phyloP scores from a whole-genome alignment of 2,797 vertebrate species.

The Liparis tanakae region DNA sequence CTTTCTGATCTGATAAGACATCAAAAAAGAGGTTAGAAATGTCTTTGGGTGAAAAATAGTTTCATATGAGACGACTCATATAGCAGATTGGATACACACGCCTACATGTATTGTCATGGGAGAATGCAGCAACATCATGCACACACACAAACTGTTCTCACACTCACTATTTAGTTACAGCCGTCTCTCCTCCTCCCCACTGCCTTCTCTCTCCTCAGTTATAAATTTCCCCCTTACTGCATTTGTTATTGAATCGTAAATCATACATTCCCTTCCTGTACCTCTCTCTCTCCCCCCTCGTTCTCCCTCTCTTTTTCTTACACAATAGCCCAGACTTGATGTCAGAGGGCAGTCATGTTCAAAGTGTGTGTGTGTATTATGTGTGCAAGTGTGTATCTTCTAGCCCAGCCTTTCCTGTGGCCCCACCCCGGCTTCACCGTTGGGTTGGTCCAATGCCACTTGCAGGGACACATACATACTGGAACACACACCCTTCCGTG shows the following conservation, averaged over 20 bases:
- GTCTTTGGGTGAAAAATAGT: background rate
- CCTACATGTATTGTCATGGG: constrained; percentile 8
- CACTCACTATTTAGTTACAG: constrained; percentile 15
- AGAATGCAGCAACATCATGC: background rate
- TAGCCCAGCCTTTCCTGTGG: constrained; percentile 74
- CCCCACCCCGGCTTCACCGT: constrained; percentile 47
- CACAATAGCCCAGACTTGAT: constrained; percentile 62
- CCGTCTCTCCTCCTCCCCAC: background rate
- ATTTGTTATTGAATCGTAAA: constrained; percentile 63
- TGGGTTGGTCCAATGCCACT: constrained; percentile 35
- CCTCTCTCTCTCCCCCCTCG: constrained; percentile 10
- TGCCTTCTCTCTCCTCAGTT: constrained; percentile 5
- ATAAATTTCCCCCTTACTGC: constrained; percentile 40
- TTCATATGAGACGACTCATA: background rate
- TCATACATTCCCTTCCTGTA: constrained; percentile 62
- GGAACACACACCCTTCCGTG: constrained; percentile 43
- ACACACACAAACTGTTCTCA: constrained; percentile 8
- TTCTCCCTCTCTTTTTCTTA: constrained; percentile 43
- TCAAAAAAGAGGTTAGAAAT: background rate
- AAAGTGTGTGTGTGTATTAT: constrained; percentile 34
- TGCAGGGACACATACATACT: constrained; percentile 30
- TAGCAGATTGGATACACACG: background rate
- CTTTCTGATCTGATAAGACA: background rate
- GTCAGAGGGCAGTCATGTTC: constrained; percentile 46
- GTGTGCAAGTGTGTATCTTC: constrained; percentile 41